Percentiles rank a stretch among this genome's conserved stretches.
phyloP scores from a whole-genome alignment of 2,888 invertebrate species.

The Acanthacorydalis orientalis region DNA sequence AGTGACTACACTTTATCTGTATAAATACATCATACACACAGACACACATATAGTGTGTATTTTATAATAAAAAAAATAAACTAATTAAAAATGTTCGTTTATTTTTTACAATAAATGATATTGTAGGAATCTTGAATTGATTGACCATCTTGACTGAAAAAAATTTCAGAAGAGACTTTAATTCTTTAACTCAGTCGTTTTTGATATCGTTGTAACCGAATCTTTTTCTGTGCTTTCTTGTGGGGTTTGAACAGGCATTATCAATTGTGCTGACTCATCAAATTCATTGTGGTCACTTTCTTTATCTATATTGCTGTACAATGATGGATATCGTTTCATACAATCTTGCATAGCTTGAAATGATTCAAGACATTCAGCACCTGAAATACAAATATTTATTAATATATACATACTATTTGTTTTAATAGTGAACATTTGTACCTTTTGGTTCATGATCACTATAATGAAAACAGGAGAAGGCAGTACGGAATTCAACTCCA shows the following conservation, averaged over 20 bases:
- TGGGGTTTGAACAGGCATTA: conserved; percentile 14
- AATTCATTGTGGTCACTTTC: conserved; percentile 40
- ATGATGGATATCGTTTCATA: conserved; percentile 70
- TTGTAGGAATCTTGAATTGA: too few relatives aligned
- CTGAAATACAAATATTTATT: too few relatives aligned
- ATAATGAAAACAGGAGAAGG: conserved; percentile 90
- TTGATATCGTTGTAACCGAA: conserved; percentile 5
- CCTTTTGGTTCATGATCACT: conserved; percentile 76
- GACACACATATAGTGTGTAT: too few relatives aligned
- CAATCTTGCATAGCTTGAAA: conserved; percentile 85
- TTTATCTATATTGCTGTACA: conserved; percentile 60
- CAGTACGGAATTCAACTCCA: conserved; percentile 80
- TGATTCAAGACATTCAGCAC: conserved; percentile 79
- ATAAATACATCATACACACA: too few relatives aligned
- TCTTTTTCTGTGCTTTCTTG: conserved; percentile 8
- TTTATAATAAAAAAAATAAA: too few relatives aligned
- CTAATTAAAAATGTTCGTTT: too few relatives aligned
- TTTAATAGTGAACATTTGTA: too few relatives aligned
- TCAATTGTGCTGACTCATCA: background rate
- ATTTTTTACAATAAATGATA: too few relatives aligned
- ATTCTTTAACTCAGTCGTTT: background rate
- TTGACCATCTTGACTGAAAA: too few relatives aligned
- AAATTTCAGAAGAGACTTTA: too few relatives aligned
- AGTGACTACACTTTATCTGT: too few relatives aligned
- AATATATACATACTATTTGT: too few relatives aligned